Percentiles rank a stretch among this genome's conserved stretches.
These are phyloP conservation scores for Hypotaenidia philippensis DNA, from an alignment of 2,797 vertebrate species.

Conservation along the genomic window DNA sequence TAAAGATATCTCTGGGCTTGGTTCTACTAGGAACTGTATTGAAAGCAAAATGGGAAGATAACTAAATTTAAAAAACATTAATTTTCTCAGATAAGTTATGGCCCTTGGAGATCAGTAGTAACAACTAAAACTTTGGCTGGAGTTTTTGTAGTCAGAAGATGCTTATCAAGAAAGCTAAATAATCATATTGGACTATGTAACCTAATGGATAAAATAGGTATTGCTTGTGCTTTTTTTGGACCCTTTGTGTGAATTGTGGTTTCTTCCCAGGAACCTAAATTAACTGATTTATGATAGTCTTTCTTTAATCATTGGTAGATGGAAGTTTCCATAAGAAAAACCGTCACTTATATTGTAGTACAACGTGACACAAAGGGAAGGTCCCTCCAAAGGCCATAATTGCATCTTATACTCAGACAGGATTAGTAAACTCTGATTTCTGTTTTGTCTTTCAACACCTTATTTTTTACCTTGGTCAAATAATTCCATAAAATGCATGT, in stretches of 20 bases:
- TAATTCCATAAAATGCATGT: not conserved
- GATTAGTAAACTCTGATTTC: not conserved
- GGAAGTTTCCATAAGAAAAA: slow-evolving; percentile 53
- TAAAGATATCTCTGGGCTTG: not conserved
- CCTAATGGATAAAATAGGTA: not conserved
- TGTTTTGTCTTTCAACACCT: not conserved
- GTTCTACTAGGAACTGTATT: not conserved
- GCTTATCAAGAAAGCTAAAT: not conserved
- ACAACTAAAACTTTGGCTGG: not conserved
- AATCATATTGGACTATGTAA: not conserved
- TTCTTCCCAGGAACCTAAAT: slow-evolving; percentile 2
- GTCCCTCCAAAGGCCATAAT: slow-evolving; percentile 44
- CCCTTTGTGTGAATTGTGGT: not conserved
- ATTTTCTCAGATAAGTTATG: not conserved
- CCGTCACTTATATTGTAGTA: slow-evolving; percentile 33
- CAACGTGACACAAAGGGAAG: slow-evolving; percentile 38
- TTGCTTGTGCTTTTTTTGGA: slow-evolving; percentile 6
- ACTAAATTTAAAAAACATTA: not conserved
- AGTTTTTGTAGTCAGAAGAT: not conserved
- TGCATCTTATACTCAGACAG: not conserved
- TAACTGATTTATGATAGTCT: slow-evolving; percentile 12
- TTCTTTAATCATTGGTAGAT: slow-evolving; percentile 45
- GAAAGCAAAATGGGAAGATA: slow-evolving; percentile 31
- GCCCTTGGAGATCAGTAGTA: not conserved
- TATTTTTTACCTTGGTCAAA: not conserved